Conservation (phyloP, 1,140 invertebrate genomes). For the Atta cephalotes region DNA sequence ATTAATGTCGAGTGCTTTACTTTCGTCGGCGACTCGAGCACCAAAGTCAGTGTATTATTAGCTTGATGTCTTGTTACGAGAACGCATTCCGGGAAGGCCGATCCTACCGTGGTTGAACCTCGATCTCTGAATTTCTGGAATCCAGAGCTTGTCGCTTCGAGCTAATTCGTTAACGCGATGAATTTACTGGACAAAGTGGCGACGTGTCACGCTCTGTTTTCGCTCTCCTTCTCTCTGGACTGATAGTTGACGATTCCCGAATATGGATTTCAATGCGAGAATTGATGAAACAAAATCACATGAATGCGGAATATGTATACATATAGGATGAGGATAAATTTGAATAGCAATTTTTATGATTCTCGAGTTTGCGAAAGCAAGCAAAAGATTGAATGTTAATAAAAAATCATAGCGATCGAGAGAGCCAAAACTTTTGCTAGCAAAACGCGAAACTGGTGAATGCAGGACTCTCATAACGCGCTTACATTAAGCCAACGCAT, state of each 20-base stretch:
- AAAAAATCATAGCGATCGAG: not conserved
- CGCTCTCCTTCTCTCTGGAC: not conserved
- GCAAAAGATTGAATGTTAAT: not conserved
- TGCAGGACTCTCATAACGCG: conserved; percentile 52
- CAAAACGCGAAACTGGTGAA: conserved; percentile 43
- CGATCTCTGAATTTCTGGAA: conserved; percentile 80
- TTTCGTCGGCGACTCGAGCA: conserved; percentile 35
- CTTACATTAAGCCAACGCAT: conserved; percentile 75
- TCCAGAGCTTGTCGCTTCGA: conserved; percentile 73
- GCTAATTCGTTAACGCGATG: conserved; percentile 74
- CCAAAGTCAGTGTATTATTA: conserved; percentile 78
- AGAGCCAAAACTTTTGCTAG: conserved; percentile 13
- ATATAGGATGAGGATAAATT: not conserved
- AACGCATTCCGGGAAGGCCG: conserved; percentile 76
- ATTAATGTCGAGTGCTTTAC: conserved; percentile 75
- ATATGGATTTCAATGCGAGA: not conserved
- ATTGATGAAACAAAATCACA: not conserved
- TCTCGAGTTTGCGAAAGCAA: not conserved
- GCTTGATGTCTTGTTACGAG: conserved; percentile 78
- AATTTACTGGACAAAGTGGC: conserved; percentile 72
- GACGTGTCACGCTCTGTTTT: conserved; percentile 44
- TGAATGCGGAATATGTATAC: not conserved
- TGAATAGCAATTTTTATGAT: not conserved
- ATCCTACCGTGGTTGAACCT: conserved; percentile 32
- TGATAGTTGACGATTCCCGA: not conserved